Evolutionary conservation across 2,888 invertebrate species (phyloP), one percentile per base, ranked within the genome.

Genomic region (Masnerella sp.): DNA sequence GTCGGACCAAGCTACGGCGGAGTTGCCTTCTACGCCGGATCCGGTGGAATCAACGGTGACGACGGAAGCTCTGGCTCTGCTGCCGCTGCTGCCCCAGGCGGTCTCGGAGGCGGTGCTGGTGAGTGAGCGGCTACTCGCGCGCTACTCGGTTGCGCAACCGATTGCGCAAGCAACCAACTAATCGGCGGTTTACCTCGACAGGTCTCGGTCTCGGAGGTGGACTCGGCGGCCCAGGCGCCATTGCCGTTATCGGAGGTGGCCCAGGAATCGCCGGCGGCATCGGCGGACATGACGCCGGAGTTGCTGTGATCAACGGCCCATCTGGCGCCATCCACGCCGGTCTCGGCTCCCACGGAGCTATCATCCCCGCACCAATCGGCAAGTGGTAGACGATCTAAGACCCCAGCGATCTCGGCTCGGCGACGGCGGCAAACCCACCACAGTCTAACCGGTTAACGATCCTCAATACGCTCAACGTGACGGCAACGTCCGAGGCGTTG

Each of bases 251-350:
- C 67, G 87, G 87, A 69, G 84, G 86, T 70, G 85, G 83, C 70
- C 81, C 78, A 62, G 87, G 87, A 73, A 82, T 85, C 74, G 83
- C 80, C 74, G 87, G 86, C 54, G 87, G 85, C 61, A 82, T 87
- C 67, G 87, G 87, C 62, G 87, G 87, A 79, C 86, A 86, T 80
- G 87, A 87, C 70, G 87, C 85, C 81, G 87, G 87, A 78, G 85
- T 87, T 80, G 87, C 87, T 80, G 87, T 87, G 80, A 87, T 87
- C 85, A 87, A 87, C 80, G 87, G 87, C 82, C 87, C 87, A 74
- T 86, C 86, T 80, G 87, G 87, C 76, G 85, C 85, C 83, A 87
- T 87, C 87, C 87, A 87, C 77, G 87, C 87, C 77, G 87, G 87
- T 74, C 87, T 87, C 77, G 87, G 87, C 83, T 82, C 86, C 80